A percentile compares a stretch with the other conserved stretches of the same genome.
Conservation (phyloP, 1,140 invertebrate genomes). For the Mylabris phalerata region DNA sequence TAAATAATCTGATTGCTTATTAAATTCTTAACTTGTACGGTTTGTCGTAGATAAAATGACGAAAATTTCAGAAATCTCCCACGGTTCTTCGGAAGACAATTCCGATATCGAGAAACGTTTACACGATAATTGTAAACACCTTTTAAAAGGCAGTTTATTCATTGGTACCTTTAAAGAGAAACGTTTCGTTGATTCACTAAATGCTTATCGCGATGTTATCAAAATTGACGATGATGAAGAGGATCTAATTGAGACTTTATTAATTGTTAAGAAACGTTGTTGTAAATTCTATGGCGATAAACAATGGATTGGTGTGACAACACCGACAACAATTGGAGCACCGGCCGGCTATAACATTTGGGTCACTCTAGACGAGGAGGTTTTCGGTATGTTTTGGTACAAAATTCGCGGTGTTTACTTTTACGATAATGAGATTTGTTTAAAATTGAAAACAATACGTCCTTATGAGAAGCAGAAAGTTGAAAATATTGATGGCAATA, state of each 20-base stretch:
- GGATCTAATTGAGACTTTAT: conserved; percentile 27
- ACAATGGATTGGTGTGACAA: conserved; percentile 31
- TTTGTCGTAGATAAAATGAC: conserved; percentile 13
- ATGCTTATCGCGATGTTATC: conserved; percentile 28
- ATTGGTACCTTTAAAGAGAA: conserved; percentile 31
- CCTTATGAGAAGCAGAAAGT: conserved; percentile 6
- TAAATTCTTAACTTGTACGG: too few relatives aligned
- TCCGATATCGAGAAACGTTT: conserved; percentile 3
- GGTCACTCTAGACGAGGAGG: conserved; percentile 26
- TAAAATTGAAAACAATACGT: conserved; percentile 26
- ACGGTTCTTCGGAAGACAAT: neutral
- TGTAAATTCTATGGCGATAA: conserved; percentile 5
- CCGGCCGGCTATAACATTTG: conserved; percentile 29
- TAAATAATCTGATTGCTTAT: too few relatives aligned
- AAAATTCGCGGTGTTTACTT: conserved; percentile 30
- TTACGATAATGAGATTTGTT: conserved; percentile 24
- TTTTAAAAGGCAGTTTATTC: conserved; percentile 30
- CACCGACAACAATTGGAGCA: conserved; percentile 24
- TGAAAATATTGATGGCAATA: neutral
- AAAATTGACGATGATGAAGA: conserved; percentile 23
- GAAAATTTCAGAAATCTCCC: conserved; percentile 17
- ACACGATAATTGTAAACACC: conserved; percentile 24
- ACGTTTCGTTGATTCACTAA: conserved; percentile 27
- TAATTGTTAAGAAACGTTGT: conserved; percentile 21
- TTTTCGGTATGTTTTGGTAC: conserved; percentile 32